Evolutionary conservation across 92 coral and sea anemone species (phyloP), one percentile per base, ranked within the genome.

Genomic region (Phenganax subtilis): DNA sequence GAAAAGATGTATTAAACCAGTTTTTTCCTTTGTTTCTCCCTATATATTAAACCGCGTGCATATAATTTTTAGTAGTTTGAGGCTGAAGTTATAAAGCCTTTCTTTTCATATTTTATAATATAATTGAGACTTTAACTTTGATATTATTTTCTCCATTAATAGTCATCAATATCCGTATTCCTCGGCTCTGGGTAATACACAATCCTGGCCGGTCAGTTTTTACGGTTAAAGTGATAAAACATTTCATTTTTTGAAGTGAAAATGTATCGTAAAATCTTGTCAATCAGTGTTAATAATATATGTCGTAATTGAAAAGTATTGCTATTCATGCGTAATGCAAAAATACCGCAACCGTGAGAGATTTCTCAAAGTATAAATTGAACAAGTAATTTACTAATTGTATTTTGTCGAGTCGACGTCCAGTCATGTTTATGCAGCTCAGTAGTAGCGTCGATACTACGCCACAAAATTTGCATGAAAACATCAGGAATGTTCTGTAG

Each of bases 251-350:
- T 61, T 61, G 27, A 61, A 61, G 20, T 7, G 29, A 64, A 55
- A 76, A 51, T 57, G 83, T 52, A 65, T 79, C 74, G 51, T 79
- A 79, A 79, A 37, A 79, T 63, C 61, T 52, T 28, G 31, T 52
- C 68, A 57, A 60, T 73, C 10, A 17, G 55, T 31, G 61, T 79
- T 65, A 65, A 79, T 79, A 54, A 79, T 79, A 52, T 51, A 79
- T 79, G 83, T 63, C 53, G 61, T 79, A 78, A 78, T 78, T 79
- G 82, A 78, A 64, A 78, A 61, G 59, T 64, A 64, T 79, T 79
- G 74, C 69, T 77, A 79, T 79, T 79, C 74, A 79, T 79, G 52
- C 57, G 58, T 79, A 64, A 79, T 79, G 83, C 74, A 52, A 58
- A 63, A 56, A 47, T 44, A 51, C 83, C 83, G 65, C 83, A 65